Percentiles rank a stretch among this genome's conserved stretches.
Conservation (phyloP, 2,797 vertebrate genomes). For the Pteronotus mesoamericanus region DNA sequence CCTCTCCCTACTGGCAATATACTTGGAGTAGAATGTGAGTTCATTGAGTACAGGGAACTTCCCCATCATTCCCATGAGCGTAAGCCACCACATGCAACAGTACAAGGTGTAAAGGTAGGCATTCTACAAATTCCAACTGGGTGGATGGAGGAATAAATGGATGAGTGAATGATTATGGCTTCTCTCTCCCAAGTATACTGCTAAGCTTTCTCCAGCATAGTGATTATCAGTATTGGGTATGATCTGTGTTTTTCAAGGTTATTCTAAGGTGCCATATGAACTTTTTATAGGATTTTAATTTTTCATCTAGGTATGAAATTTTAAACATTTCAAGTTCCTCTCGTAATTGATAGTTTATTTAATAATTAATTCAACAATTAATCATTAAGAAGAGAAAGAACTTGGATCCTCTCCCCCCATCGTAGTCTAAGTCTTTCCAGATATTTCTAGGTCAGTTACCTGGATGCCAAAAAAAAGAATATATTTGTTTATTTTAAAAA, state of each 20-base stretch:
- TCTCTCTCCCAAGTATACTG: not conserved
- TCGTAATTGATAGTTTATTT: not conserved
- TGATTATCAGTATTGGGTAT: not conserved
- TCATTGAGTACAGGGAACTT: not conserved
- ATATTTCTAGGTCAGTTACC: not conserved
- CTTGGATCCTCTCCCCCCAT: not conserved
- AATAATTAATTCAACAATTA: not conserved
- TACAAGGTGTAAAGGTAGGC: not conserved
- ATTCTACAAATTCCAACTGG: not conserved
- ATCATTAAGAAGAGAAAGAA: slow-evolving; percentile 1
- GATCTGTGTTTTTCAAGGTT: not conserved
- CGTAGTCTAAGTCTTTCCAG: not conserved
- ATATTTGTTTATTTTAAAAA: not conserved
- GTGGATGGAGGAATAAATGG: not conserved
- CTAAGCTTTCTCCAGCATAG: not conserved
- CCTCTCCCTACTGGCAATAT: not conserved
- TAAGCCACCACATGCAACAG: not conserved
- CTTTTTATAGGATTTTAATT: not conserved
- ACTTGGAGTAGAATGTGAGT: not conserved
- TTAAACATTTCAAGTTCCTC: not conserved
- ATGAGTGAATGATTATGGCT: not conserved
- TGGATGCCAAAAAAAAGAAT: not conserved
- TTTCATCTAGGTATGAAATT: not conserved
- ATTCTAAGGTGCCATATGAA: not conserved
- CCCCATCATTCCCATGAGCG: not conserved